phyloP scores from a whole-genome alignment of 2,888 invertebrate species.

The Tolmerus cingulatus region DNA sequence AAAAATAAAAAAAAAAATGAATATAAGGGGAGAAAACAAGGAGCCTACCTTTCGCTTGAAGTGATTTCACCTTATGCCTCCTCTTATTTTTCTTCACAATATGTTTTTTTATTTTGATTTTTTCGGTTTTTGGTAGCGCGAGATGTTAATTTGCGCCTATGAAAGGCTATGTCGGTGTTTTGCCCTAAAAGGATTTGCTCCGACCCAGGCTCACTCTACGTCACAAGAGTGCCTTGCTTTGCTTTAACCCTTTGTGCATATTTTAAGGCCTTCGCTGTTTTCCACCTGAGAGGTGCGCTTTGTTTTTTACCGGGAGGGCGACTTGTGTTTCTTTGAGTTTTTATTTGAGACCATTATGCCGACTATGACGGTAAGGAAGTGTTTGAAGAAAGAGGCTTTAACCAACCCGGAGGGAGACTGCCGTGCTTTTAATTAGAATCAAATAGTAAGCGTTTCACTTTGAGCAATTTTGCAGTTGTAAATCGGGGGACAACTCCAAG shows the following conservation, averaged over 20 bases:
- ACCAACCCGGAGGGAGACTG: not conserved
- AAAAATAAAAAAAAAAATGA: not conserved
- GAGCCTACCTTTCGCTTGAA: not conserved
- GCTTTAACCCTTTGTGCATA: not conserved
- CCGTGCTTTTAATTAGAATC: not conserved
- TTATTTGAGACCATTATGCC: not conserved
- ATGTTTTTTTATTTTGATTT: not conserved
- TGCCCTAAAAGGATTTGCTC: constrained; percentile 9
- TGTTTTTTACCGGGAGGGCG: not conserved
- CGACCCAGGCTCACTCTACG: not conserved
- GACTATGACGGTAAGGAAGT: not conserved
- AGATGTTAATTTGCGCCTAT: constrained; percentile 3
- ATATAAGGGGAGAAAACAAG: not conserved
- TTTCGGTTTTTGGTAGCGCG: not conserved
- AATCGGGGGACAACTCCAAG: not conserved
- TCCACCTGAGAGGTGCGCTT: not conserved
- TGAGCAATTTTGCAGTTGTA: not conserved
- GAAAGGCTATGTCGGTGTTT: not conserved
- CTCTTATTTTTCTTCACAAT: not conserved
- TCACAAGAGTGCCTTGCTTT: not conserved
- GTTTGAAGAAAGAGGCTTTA: not conserved
- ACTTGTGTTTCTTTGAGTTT: not conserved
- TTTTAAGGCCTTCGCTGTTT: not conserved
- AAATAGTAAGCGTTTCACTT: not conserved
- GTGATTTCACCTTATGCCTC: not conserved